Conservation (phyloP, 2,888 invertebrate species). For the Meganola albula region DNA sequence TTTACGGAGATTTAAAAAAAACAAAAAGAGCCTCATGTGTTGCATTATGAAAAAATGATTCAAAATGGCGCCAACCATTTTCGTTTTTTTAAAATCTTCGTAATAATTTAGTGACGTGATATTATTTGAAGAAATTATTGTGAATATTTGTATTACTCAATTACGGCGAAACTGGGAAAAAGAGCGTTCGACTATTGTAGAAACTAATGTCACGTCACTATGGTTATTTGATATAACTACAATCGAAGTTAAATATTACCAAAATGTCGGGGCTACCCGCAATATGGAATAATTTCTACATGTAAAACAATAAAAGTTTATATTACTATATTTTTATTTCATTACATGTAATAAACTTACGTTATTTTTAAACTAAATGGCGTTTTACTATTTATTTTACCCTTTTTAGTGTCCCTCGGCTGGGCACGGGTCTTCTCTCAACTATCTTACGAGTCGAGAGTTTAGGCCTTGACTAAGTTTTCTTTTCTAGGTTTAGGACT, state of each 20-base stretch:
- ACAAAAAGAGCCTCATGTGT: constrained; percentile 6
- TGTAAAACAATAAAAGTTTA: constrained; percentile 67
- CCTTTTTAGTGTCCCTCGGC: no score
- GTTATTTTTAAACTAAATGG: constrained; percentile 74
- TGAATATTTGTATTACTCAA: no score
- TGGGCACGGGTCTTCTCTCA: no score
- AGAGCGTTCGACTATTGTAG: no score
- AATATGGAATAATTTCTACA: constrained; percentile 47
- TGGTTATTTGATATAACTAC: constrained; percentile 31
- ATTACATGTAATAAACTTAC: constrained; percentile 77
- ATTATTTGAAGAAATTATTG: no score
- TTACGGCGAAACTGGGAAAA: no score
- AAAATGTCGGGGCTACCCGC: constrained; percentile 30
- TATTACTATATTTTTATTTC: constrained; percentile 70
- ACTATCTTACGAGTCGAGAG: no score
- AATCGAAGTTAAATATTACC: constrained; percentile 33
- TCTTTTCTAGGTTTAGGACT: no score
- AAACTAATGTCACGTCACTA: constrained; percentile 38
- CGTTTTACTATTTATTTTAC: no score
- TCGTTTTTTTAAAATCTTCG: constrained; percentile 40
- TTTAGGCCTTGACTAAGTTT: no score
- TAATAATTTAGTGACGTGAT: constrained; percentile 37
- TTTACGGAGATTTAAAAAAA: constrained; percentile 22
- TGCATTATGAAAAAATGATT: constrained; percentile 1
- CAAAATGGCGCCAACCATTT: constrained; percentile 12